phyloP scores from a whole-genome alignment of 2,888 invertebrate species.

The Mantis religiosa region DNA sequence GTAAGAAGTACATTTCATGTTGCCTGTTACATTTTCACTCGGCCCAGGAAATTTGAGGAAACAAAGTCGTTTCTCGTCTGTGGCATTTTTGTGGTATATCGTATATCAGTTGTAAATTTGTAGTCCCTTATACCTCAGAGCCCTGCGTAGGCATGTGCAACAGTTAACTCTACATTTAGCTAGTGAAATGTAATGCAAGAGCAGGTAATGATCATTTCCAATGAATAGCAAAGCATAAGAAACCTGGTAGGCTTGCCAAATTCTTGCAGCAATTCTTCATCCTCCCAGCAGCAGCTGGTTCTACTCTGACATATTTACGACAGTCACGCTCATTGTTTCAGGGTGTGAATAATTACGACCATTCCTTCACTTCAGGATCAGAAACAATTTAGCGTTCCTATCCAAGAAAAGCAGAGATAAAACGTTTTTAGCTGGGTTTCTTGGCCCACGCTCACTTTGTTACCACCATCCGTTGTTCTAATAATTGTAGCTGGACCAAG shows the following conservation, averaged over 20 bases:
- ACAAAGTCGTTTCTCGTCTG: no score
- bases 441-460: background rate
- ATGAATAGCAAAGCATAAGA: background rate
- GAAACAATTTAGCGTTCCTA: background rate
- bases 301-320: background rate
- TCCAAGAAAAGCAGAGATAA: background rate
- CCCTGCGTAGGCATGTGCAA: no score
- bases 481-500: no score
- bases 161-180: no score
- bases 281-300: background rate
- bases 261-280: background rate
- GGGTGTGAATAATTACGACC: background rate
- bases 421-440: background rate
- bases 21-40: no score
- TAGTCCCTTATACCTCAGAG: no score
- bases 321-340: background rate
- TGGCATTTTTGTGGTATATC: no score
- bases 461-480: no score
- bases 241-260: background rate
- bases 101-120: no score
- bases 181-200: background rate
- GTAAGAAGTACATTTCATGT: no score
- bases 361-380: background rate
- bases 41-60: no score
- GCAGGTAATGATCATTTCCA: background rate